Conservation (phyloP, 2,113 vertebrate species). For the Brevimyrus niger region DNA sequence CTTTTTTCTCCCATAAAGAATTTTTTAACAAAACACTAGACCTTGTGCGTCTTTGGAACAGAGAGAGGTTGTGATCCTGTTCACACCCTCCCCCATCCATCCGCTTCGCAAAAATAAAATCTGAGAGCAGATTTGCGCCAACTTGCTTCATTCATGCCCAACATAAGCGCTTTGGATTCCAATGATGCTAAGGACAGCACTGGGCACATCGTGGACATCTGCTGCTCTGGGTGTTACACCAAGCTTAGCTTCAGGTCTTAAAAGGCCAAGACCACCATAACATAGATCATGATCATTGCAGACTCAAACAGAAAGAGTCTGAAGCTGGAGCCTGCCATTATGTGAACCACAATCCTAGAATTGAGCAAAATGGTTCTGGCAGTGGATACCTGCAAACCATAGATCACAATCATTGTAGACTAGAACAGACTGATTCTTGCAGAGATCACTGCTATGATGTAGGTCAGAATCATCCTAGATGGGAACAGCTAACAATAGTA, state of each 20-base stretch:
- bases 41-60: neutral
- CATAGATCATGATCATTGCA: neutral
- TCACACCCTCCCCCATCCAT: neutral
- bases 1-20: neutral
- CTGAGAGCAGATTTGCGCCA: neutral
- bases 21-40: neutral
- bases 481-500: neutral
- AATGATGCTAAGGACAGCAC: neutral
- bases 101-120: neutral
- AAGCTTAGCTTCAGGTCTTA: neutral
- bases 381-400: neutral
- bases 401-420: neutral
- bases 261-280: neutral
- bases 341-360: neutral
- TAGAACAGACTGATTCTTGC: neutral
- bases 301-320: neutral
- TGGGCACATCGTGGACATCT: neutral
- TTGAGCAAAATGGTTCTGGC: neutral
- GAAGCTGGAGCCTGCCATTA: neutral
- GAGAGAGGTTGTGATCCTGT: neutral
- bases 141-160: neutral
- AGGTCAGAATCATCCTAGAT: neutral
- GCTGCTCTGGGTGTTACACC: neutral
- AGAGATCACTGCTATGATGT: neutral
- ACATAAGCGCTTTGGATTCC: neutral